Conservation (phyloP, 2,113 vertebrate genomes). For the Hypocryptadius cinnamomeus region DNA sequence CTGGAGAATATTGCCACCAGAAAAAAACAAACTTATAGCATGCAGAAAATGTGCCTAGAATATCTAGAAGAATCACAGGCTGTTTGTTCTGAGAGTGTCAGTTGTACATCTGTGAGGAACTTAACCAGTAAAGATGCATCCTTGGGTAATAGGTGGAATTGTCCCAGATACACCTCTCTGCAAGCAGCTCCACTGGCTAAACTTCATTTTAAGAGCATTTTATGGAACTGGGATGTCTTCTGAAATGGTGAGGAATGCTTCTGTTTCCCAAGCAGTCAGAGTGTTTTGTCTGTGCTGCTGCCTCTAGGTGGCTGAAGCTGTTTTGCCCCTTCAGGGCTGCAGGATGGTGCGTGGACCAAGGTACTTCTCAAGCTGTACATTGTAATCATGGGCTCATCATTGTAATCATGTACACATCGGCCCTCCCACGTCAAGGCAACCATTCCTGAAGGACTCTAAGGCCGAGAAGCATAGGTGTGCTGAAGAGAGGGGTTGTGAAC, state of each 20-base stretch:
- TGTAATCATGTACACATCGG: too few relatives aligned
- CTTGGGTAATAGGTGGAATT: not conserved
- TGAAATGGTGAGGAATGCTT: not conserved
- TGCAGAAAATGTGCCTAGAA: not conserved
- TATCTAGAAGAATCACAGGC: not conserved
- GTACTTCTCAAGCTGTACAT: not conserved
- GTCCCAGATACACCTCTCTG: not conserved
- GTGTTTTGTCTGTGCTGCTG: not conserved
- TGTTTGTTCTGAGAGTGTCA: not conserved
- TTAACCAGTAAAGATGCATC: not conserved
- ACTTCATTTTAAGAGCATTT: not conserved
- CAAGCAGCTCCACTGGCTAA: not conserved
- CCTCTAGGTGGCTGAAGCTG: not conserved
- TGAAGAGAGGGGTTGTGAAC: not conserved
- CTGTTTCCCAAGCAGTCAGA: not conserved
- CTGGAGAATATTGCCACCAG: not conserved
- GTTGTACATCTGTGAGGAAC: not conserved
- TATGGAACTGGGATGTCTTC: not conserved
- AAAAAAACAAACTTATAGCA: rapidly evolving
- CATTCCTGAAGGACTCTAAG: not conserved
- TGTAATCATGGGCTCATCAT: not conserved
- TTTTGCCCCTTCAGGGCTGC: not conserved
- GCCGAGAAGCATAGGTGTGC: rapidly evolving
- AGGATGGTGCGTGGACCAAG: not conserved
- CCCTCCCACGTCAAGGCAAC: not conserved